Base-by-base conservation (phyloP, 2,797 vertebrate genomes). In the Lindbergichthys nudifrons region DNA sequence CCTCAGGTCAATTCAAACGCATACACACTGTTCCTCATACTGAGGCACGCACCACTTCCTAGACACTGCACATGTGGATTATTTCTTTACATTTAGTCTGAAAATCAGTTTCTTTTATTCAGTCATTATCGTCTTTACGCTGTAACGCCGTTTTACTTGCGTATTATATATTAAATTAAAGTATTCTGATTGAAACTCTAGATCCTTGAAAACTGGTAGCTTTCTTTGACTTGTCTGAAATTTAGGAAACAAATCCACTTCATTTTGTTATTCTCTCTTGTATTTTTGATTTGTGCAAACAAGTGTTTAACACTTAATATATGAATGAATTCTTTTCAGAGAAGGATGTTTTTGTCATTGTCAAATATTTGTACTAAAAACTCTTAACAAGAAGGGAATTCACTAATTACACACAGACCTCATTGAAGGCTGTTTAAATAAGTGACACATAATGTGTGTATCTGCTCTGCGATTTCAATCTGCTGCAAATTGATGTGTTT, bases 1-100 rank as follows among this genome's bases (percentile, higher is more conserved):
- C 70, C 97, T 99, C 85, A 97, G 98, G 98, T 99, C 88, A 93
- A 15, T 42, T 47, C 32, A 59, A 16, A 53, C 62, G 13, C 65
- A 10, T 32, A 11, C 64, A 64, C 66, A 19, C 50, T 36, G 13
- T 45, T n/a, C 57, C 21, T 53, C 46, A 58, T 16, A 59, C 19
- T 41, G 58, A 57, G 2, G 3, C 14, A 5, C 54, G 5, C 26
- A 16, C 10, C 23, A 16, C 45, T 30, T 73, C 12, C 6, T 19
- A 10, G 21, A 62, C 11, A 23, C 52, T 32, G 8, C 23, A 59
- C 60, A 43, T 21, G 43, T 52, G 16, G 26, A 53, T 36, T 7
- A 9, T 36, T 36, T 36, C 15, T 54, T 30, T 54, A 7, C 18
- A 14, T 48, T 21, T 48, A 11, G 14, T 53, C 23, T 42, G 3